These are phyloP conservation scores for Irena cyanogastra DNA, from an alignment of 2,113 vertebrate genomes.

Conservation along the genomic window DNA sequence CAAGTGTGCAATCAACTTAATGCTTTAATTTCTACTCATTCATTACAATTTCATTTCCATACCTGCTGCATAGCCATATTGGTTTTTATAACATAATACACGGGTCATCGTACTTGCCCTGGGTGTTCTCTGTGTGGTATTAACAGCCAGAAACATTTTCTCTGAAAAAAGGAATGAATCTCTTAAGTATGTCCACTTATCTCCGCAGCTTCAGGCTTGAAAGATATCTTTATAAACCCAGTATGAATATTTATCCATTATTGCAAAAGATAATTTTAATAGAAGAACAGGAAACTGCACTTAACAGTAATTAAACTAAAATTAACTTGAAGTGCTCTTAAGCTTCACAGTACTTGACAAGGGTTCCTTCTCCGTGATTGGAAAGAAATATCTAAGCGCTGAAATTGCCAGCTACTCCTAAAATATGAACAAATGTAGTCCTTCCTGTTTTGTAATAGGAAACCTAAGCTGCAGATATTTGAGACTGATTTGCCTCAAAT, in stretches of 20 bases:
- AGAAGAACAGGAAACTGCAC: background rate
- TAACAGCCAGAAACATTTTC: background rate
- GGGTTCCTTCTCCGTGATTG: background rate
- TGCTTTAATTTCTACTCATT: constrained; percentile 7
- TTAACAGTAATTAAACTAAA: constrained; percentile 7
- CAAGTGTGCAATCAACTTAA: background rate
- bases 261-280: background rate
- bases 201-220: background rate
- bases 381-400: background rate
- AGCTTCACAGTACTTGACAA: background rate
- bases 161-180: background rate
- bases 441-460: background rate
- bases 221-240: background rate
- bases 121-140: background rate
- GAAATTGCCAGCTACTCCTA: background rate
- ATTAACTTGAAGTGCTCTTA: constrained; percentile 12
- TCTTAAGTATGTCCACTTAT: background rate
- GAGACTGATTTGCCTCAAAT: background rate
- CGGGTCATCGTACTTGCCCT: fast-evolving
- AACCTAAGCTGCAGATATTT: background rate
- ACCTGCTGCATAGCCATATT: background rate
- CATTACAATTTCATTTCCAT: background rate
- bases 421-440: background rate
- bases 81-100: background rate
- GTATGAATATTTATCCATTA: background rate